phyloP scores from a whole-genome alignment of 2,113 vertebrate species.

The Calyptomena viridis region DNA sequence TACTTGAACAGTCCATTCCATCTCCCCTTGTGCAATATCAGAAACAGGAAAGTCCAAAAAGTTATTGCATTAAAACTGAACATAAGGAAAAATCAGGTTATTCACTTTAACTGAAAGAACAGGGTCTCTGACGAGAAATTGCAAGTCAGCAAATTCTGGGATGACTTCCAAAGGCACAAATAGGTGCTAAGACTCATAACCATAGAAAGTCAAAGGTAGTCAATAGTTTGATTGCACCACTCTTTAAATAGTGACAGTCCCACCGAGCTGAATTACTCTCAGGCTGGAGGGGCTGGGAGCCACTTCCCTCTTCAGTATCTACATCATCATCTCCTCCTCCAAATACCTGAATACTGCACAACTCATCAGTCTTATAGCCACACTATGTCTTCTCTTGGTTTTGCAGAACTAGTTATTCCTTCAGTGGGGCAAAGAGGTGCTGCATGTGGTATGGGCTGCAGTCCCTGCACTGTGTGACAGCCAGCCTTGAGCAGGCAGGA shows the following conservation, averaged over 20 bases:
- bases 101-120: not conserved
- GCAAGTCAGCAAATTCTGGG: constrained; percentile 13
- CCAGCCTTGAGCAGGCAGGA: not conserved
- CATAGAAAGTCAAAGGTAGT: not conserved
- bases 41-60: not conserved
- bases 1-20: not conserved
- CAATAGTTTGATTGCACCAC: not conserved
- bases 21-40: not conserved
- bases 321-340: not conserved
- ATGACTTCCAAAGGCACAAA: constrained; percentile 26
- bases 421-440: not conserved
- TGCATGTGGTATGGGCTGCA: not conserved
- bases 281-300: not conserved
- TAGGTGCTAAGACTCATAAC: not conserved
- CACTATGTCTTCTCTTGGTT: not conserved
- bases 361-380: not conserved
- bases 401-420: not conserved
- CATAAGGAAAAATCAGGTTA: not conserved
- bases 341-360: not conserved
- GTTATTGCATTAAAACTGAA: not conserved
- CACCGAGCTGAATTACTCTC: not conserved
- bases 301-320: not conserved
- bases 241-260: not conserved
- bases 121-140: constrained; percentile 6
- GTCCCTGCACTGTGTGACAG: not conserved